Percentiles rank a stretch among this genome's conserved stretches.
Evolutionary conservation across 2,113 vertebrate species (phyloP).

Genomic region (Muntiacus reevesi): DNA sequence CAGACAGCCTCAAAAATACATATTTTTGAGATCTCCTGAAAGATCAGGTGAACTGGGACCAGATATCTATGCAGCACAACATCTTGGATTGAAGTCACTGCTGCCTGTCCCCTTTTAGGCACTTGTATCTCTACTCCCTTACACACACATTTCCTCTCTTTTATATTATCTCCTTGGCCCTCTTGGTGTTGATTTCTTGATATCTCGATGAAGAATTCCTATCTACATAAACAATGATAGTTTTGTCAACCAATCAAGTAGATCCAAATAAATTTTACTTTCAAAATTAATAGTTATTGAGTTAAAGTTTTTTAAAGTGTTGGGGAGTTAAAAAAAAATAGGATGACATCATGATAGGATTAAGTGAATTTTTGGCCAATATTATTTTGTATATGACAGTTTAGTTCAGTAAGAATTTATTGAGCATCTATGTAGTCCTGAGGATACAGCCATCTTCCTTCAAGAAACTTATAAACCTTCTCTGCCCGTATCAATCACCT

Average conservation of each 20-base stretch:
- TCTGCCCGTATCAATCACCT: neutral
- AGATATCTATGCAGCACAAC: neutral
- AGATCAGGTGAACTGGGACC: neutral
- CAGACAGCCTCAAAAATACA: neutral
- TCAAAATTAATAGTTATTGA: neutral
- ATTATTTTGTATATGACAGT: neutral
- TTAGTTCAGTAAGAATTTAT: neutral
- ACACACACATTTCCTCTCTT: neutral
- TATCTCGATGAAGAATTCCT: neutral
- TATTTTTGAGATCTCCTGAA: neutral
- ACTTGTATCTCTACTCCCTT: no score
- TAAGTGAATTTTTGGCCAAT: neutral
- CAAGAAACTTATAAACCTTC: neutral
- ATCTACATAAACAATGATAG: neutral
- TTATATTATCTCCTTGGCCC: neutral
- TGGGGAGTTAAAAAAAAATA: neutral
- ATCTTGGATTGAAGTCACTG: neutral
- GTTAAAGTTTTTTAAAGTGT: neutral
- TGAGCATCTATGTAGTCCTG: neutral
- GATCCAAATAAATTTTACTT: neutral
- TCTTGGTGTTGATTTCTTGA: neutral
- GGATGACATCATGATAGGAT: neutral
- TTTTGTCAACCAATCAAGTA: neutral
- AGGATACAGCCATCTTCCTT: neutral
- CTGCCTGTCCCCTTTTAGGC: neutral